Evolutionary conservation across 2,888 invertebrate genomes (phyloP), one percentile per base, ranked within the genome.

Genomic region (Philaethria dido): DNA sequence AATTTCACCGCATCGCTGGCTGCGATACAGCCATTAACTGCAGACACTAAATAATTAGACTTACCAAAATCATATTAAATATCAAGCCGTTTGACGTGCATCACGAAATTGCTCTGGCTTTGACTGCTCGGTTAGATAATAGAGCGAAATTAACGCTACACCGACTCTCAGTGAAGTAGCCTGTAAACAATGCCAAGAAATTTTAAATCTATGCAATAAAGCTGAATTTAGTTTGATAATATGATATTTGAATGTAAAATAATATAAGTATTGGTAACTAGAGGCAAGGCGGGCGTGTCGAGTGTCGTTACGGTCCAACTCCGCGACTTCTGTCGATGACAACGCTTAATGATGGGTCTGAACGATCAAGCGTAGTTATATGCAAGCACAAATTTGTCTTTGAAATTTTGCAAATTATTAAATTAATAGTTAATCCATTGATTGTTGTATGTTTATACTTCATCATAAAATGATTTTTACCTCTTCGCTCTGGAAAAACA

Each of bases 301-400:
- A 77, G 80, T 85, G 73, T 77, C 88, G 88, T 88, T 87, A 84
- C 85, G 86, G 82, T 81, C 79, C 81, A 75, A 73, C 79, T 82
- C 79, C 69, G 62, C 64, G 29, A 29, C 69, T 62, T 57, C 47
- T 67, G 69, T 67, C 67, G 64, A 25, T 62, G 64, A 64, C 47
- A 64, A 64, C 50, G 25, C 16, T 61, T 39, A 29, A 61, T 42
- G 61, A 52, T 52, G 18, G 42, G 33, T 47, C 36, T 16, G 16
- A 22, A 67, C 42, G 18, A 54, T 52, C 45, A 44, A 64, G 64
- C 50, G 59, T 59, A 61, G 62, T 62, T 50, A 47, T 62, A 50
- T 50, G 20, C 45, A 57, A 62, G 47, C 62, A 60, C 62, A 62
- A 44, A 36, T 69, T 66, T 18, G 39, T 0, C 29, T 64, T 44